Evolutionary conservation across 2,888 invertebrate genomes (phyloP), one percentile per base, ranked within the genome.

Genomic region (Cerastis leucographa): DNA sequence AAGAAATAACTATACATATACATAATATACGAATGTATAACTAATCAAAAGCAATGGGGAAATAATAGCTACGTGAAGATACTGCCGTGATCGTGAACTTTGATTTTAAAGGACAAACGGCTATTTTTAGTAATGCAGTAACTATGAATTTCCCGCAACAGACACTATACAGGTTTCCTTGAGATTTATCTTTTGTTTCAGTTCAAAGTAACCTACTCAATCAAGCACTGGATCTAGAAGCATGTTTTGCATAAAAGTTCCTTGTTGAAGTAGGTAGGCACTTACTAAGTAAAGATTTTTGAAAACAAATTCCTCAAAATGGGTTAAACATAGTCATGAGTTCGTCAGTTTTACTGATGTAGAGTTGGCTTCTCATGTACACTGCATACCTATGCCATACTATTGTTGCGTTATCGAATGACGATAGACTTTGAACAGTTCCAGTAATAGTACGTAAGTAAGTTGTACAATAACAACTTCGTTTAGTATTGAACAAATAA

Each of bases 401-500:
- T 42, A 25, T 44, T 54, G 0, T 35, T 56, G 54, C 12, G 42
- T 44, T 74, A 64, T 46, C 17, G 8, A 19, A 59, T 51, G 35
- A 49, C 59, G n/a, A 22, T 11, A 54, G 56, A 44, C 6, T 59
- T 49, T 44, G 29, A 62, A 25, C 17, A 46, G n/a, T 81, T 67
- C 17, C 29, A 54, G 35, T 35, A 35, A 35, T 35, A 35, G 29
- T 51, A 61, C 51, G 14, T 46, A 46, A 51, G 59, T 54, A 17
- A 35, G 35, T 56, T 61, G 59, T 51, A 42, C 64, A 74, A 78
- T 49, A 73, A 56, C 46, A 68, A 73, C 59, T 65, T 42, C 49
- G 64, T 61, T 68, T 74, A 71, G 19, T 85, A 74, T 81, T 71
- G 59, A 74, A 73, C 74, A 71, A 78, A 87, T 84, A 84, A 29